Evolutionary conservation across 2,113 vertebrate species (phyloP).

Genomic region (Megaptera novaeangliae): DNA sequence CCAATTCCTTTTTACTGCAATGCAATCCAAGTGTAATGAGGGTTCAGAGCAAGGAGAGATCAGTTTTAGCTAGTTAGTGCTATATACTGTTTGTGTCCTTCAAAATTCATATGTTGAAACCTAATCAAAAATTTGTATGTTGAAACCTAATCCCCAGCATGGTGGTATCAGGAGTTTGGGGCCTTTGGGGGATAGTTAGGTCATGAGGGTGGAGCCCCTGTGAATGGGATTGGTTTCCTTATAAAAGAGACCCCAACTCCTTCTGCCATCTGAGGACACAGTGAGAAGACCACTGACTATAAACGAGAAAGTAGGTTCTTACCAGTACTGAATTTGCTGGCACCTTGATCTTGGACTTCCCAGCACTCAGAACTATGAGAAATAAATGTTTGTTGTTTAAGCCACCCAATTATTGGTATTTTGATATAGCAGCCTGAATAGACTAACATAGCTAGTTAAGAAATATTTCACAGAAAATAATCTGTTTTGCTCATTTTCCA

Average conservation of each 20-base stretch:
- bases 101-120: not conserved
- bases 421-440: not conserved
- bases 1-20: not conserved
- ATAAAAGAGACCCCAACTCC: not conserved
- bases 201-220: not conserved
- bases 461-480: not conserved
- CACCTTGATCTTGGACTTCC: not conserved
- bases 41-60: not conserved
- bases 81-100: not conserved
- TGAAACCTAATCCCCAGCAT: not conserved
- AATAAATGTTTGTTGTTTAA: not conserved
- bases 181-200: not conserved
- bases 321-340: not conserved
- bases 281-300: not conserved
- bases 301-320: not conserved
- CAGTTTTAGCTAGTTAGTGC: not conserved
- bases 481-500: not conserved
- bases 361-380: not conserved
- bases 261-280: not conserved
- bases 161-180: not conserved
- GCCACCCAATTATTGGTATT: not conserved
- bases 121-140: not conserved
- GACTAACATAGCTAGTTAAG: not conserved
- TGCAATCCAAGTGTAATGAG: not conserved
- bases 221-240: not conserved